phyloP scores from a whole-genome alignment of 2,797 vertebrate species.

The Microchirus variegatus region DNA sequence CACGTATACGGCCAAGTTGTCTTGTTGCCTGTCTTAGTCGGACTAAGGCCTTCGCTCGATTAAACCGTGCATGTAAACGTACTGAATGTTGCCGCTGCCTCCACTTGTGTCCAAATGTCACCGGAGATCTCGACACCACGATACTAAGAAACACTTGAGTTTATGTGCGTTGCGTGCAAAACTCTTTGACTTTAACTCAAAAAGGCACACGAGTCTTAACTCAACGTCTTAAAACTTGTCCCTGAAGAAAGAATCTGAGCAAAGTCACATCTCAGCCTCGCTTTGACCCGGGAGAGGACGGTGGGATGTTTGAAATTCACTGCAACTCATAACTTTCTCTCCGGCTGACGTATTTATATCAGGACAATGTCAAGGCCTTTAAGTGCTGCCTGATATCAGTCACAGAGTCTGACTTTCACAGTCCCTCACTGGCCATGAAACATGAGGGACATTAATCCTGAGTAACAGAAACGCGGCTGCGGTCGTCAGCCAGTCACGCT shows the following conservation, averaged over 20 bases:
- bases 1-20: too few relatives aligned
- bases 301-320: constrained; percentile 55
- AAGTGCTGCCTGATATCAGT: constrained; percentile 60
- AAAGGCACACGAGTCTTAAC: too few relatives aligned
- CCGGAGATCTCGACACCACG: too few relatives aligned
- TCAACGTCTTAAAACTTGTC: not conserved
- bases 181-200: constrained; percentile 15
- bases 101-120: too few relatives aligned
- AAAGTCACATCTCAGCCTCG: constrained; percentile 53
- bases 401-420: constrained; percentile 49
- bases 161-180: constrained; percentile 28
- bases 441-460: constrained; percentile 66
- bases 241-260: constrained; percentile 17
- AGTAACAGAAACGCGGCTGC: constrained; percentile 39
- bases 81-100: too few relatives aligned
- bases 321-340: constrained; percentile 59
- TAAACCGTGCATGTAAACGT: too few relatives aligned
- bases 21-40: too few relatives aligned
- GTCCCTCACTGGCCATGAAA: constrained; percentile 65
- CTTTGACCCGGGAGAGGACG: constrained; percentile 58
- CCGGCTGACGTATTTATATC: constrained; percentile 64
- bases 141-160: constrained; percentile 26
- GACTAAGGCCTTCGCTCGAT: too few relatives aligned
- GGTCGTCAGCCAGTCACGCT: constrained; percentile 39
- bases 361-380: constrained; percentile 67